Base-by-base conservation (phyloP, 2,797 vertebrate genomes). In the Lepilemur ruficaudatus region DNA sequence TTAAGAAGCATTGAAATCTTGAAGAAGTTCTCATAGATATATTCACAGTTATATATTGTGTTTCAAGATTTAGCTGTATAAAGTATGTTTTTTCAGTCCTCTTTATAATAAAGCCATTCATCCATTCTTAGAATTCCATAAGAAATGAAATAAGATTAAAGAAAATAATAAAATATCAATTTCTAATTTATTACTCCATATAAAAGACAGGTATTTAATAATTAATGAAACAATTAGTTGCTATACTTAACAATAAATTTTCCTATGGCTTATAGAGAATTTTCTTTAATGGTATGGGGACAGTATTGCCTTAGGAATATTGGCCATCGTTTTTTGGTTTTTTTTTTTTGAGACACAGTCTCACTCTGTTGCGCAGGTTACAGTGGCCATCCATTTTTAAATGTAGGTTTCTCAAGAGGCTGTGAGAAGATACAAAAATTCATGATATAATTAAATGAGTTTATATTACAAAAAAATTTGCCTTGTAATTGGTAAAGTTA, bases 201-300 rank as follows among this genome's bases (percentile, higher is more conserved):
- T 76, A 89, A 86, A 94, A 76, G 63, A 70, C 13, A 76, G 17
- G 8, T 65, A 70, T 72, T 94, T 41, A 89, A 86, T 55, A 91
- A 72, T 52, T 84, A 78, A 61, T 70, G 32, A 93, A 88, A 87
- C 28, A 46, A 87, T 52, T 80, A 17, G 25, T 70, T 80, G 43
- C n/a, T 84, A 43, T 9, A 92, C 43, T 89, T 92, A 92, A 82
- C 30, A 75, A 61, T 70, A 84, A 94, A 83, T 32, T 13, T 78
- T 61, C 52, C 2, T 86, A 86, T 15, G 17, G 75, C 41, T 82
- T 65, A 91, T 57, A 28, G 15, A 28, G 23, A 50, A 86, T 57
- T 70, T 48, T 72, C 50, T 94, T 92, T 41, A 95, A 67, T 75
- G 22, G 25, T 79, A 35, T 32, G 73, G 18, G 35, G 70, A 89